These are phyloP conservation scores for Palaemon carinicauda DNA, from an alignment of 1,140 invertebrate species.

Conservation along the genomic window DNA sequence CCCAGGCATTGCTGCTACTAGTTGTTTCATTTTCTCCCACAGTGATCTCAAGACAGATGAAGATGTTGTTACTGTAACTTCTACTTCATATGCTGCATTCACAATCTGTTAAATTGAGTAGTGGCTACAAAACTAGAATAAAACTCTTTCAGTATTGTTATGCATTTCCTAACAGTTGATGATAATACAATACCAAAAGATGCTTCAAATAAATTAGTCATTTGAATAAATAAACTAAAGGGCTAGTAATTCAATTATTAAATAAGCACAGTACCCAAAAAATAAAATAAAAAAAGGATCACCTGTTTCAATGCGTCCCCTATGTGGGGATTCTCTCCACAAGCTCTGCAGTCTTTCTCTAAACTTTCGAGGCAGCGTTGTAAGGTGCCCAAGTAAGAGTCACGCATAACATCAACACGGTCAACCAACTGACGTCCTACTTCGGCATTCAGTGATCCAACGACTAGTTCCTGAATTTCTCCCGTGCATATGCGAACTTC, in stretches of 20 bases:
- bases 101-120: conserved; percentile 70
- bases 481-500: conserved; percentile 69
- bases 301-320: conserved; percentile 81
- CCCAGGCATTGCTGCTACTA: conserved; percentile 70
- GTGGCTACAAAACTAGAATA: no score
- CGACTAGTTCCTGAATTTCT: conserved; percentile 82
- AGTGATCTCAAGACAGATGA: conserved; percentile 79
- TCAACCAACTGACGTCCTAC: conserved; percentile 83
- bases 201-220: no score
- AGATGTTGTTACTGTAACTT: conserved; percentile 80
- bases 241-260: background rate
- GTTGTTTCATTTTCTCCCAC: conserved; percentile 79
- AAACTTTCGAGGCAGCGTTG: conserved; percentile 76
- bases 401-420: conserved; percentile 83
- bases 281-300: background rate
- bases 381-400: conserved; percentile 83
- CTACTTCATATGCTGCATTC: conserved; percentile 82
- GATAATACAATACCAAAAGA: background rate
- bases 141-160: background rate
- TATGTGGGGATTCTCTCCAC: conserved; percentile 70
- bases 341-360: conserved; percentile 71
- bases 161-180: background rate
- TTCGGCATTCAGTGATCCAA: conserved; percentile 77
- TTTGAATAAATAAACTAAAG: no score
- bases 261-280: background rate